Evolutionary conservation across 2,113 vertebrate species (phyloP).

Genomic region (Gadus macrocephalus): DNA sequence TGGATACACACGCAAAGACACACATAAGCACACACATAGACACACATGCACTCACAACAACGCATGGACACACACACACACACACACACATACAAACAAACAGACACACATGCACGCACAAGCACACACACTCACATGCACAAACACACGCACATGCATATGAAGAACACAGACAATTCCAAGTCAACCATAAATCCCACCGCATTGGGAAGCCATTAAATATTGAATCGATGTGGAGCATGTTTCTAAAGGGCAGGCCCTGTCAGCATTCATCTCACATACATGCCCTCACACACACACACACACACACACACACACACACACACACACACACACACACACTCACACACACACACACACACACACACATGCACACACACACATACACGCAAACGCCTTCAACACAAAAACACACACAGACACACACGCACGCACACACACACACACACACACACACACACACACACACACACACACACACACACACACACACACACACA

Average conservation of each 20-base stretch:
- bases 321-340: slow-evolving; percentile 15
- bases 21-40: too few relatives aligned
- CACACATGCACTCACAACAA: too few relatives aligned
- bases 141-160: slow-evolving; percentile 3
- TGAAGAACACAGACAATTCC: not conserved
- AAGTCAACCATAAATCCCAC: not conserved
- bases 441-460: too few relatives aligned
- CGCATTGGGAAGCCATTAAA: slow-evolving; percentile 34
- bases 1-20: too few relatives aligned
- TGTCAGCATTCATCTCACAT: slow-evolving; percentile 42
- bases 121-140: not conserved
- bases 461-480: too few relatives aligned
- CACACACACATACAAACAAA: too few relatives aligned
- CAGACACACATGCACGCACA: too few relatives aligned
- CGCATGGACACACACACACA: too few relatives aligned
- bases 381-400: too few relatives aligned
- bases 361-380: not conserved
- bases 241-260: slow-evolving; percentile 25
- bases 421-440: too few relatives aligned
- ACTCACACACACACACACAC: not conserved
- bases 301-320: slow-evolving; percentile 18
- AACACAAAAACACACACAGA: too few relatives aligned
- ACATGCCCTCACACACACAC: not conserved
- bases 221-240: slow-evolving; percentile 46
- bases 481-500: too few relatives aligned